Evolutionary conservation across 2,113 vertebrate species (phyloP).

Genomic region (Hypomesus transpacificus): DNA sequence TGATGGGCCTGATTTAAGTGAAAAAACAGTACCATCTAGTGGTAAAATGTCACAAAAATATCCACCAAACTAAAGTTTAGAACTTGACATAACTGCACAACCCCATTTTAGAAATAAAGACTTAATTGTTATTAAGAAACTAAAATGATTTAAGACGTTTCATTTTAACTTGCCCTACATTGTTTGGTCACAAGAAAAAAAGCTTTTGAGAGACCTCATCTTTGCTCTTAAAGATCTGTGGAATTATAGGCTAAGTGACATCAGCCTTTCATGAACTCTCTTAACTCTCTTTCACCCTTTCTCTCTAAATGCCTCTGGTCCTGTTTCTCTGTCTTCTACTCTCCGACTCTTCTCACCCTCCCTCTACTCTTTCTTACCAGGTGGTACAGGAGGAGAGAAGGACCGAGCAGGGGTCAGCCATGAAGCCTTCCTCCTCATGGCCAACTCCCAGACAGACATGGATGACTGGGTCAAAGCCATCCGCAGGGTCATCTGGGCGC

Average conservation of each 20-base stretch:
- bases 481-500: constrained; percentile 90
- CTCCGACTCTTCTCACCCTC: background rate
- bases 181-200: background rate
- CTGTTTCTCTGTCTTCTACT: background rate
- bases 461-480: constrained; percentile 97
- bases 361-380: constrained; percentile 63
- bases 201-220: background rate
- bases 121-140: too few relatives aligned
- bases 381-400: constrained; percentile 78
- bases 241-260: background rate
- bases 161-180: too few relatives aligned
- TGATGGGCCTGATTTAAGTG: too few relatives aligned
- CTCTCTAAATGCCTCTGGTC: background rate
- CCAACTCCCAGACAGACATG: constrained; percentile 92
- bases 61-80: background rate
- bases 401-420: constrained; percentile 84
- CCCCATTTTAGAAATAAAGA: too few relatives aligned
- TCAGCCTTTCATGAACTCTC: background rate
- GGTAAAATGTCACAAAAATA: background rate
- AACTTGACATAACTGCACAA: too few relatives aligned
- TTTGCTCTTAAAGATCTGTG: background rate
- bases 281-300: background rate
- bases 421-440: constrained; percentile 92
- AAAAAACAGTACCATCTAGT: background rate
- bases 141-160: too few relatives aligned